Base-by-base conservation (phyloP, 2,888 invertebrate species). In the Sphaeridia pumilis region DNA sequence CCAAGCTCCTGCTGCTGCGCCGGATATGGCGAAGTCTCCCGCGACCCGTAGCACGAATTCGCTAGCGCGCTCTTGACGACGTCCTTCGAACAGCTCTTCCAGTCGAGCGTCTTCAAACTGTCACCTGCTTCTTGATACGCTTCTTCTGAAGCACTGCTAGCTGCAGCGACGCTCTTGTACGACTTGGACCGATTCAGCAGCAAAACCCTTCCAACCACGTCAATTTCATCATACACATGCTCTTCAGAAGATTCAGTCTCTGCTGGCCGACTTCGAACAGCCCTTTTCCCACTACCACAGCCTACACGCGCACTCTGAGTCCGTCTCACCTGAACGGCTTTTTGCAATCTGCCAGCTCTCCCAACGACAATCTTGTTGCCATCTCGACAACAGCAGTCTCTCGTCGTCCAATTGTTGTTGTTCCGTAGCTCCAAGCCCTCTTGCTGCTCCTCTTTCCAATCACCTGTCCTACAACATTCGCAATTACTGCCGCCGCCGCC, bases 271-370 rank as follows among this genome's bases (percentile, higher is more conserved):
- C 26, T 43, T 41, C 38, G 27, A 36, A 28, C 44, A 43, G 44
- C 49, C 42, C 42, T 43, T 43, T 20, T 42, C 26, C 35, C 50
- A 45, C 36, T 44, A n/a, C n/a, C n/a, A n/a, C n/a, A n/a, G n/a
- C n/a, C n/a, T n/a, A n/a, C n/a, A n/a, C 45, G n/a, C 34, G 47
- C 46, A 46, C 62, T 64, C 51, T 63, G 62, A 52, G 52, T 60
- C 51, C 64, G 59, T 63, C 59, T 57, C 58, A 63, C 57, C 31
- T 60, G 62, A 58, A 56, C 59, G 58, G 59, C 56, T 57, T 25
- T 28, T 21, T 35, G 38, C 27, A 17, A 36, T 43, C 20, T 45
- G 45, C 36, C 31, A 14, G 2, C 46, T 25, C 46, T 46, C 21
- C 50, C 49, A 36, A 46, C 35, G 26, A 27, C 24, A 36, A 22